Evolutionary conservation across 2,113 vertebrate species (phyloP), one percentile per base, ranked within the genome.

Genomic region (Oreamnos americanus): DNA sequence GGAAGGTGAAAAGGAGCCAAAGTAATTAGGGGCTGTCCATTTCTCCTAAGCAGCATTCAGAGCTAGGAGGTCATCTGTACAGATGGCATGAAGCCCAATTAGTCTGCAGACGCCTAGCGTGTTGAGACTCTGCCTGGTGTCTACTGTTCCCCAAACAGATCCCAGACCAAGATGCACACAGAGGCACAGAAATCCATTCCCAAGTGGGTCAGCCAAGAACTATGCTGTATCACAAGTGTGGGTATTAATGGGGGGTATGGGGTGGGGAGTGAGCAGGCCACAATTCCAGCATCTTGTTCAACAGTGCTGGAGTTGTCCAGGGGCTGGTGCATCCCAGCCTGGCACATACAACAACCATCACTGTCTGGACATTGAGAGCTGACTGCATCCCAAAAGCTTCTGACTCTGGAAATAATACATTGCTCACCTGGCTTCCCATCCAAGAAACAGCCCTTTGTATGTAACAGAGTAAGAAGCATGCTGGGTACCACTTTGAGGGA

Each of bases 291-390:
- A 91, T 98, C 96, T 98, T 96, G 92, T 96, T 96, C 96, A 98
- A 99, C 98, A 99, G 98, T 55, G 98, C 98, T 90, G 94, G 98
- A 92, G 98, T 98, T 98, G 96, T 98, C 92, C 85, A 78, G 93
- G 28, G 67, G 90, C 96, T 91, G 71, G 26, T 21, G 13, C 19
- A 5, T 98, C 98, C 97, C 98, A 95, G 98, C 98, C 98, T 98
- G 99, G 98, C 98, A 99, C 98, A 97, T 86, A 76, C 4, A 51
- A 76, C 3, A 51, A 89, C 87, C n/a, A 6, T 64, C 96, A 91
- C 97, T 82, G 94, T 87, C 87, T 93, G 14, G 7, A 15, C 57
- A 81, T 28, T 0, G 64, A 39, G 78, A 25, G 11, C 90, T n/a
- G 84, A 78, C 91, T 85, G 94, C 55, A 78, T 91, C 96, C 87